Percentiles rank a stretch among this genome's conserved stretches.
Evolutionary conservation across 2,888 invertebrate genomes (phyloP).

Genomic region (Homarus gammarus): DNA sequence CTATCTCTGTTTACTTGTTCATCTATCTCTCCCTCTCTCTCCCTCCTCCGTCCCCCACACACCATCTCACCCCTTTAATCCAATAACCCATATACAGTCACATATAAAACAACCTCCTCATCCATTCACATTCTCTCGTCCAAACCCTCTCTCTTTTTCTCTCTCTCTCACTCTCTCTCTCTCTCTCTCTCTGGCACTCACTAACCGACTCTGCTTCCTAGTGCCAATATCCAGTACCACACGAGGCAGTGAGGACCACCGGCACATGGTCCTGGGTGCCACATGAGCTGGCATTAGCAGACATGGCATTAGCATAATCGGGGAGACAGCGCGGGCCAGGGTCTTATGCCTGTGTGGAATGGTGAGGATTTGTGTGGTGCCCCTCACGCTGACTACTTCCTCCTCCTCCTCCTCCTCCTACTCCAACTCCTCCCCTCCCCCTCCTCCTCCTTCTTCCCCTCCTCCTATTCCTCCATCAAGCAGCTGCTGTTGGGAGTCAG

Average conservation of each 20-base stretch:
- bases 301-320: constrained; percentile 32
- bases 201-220: not conserved
- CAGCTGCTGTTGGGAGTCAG: no score
- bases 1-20: not conserved
- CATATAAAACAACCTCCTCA: no score
- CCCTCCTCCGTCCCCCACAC: not conserved
- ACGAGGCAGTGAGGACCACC: not conserved
- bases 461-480: no score
- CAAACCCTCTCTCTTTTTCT: not conserved
- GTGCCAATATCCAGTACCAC: constrained; percentile 1
- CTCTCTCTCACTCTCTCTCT: constrained; percentile 7
- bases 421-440: no score
- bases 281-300: not conserved
- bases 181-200: not conserved
- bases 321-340: not conserved
- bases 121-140: not conserved
- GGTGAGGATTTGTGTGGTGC: not conserved
- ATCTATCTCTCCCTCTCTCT: constrained; percentile 2
- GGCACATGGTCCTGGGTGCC: not conserved
- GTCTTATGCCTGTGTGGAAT: not conserved
- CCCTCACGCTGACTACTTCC: no score
- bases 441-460: no score
- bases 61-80: not conserved
- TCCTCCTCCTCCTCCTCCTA: no score
- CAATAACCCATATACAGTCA: not conserved